Base-by-base conservation (phyloP, 2,113 vertebrate genomes). In the Lepus timidus region DNA sequence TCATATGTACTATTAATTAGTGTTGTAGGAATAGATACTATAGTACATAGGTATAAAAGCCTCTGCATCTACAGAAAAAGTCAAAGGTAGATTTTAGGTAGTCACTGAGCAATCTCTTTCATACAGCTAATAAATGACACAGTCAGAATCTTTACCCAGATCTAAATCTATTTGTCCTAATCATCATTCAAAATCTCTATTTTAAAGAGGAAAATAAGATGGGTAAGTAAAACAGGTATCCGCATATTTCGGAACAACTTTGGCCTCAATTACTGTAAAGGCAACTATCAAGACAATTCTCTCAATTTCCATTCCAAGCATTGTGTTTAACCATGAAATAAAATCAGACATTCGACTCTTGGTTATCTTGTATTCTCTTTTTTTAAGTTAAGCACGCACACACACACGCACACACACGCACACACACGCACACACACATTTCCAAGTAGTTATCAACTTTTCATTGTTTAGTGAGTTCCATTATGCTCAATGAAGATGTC, bases 251-350 rank as follows among this genome's bases (percentile, higher is more conserved):
- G 82, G 70, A 25, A 94, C 79, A 1, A 31, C 51, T 91, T 93
- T 85, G 62, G 61, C 80, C 49, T 84, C n/a, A 51, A 27, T 85
- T 64, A 13, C 39, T 82, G 3, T 49, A 90, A 68, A 94, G 31
- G 27, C 39, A 71, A 65, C 78, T 87, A 95, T 94, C 39, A 85
- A 78, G 67, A 92, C 61, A 94, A 88, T 91, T 51, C 29, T 23
- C 55, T 44, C 51, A 14, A 82, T 95, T 95, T 96, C 81, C 44
- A 81, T 78, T 94, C 89, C 39, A 91, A 93, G 73, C 67, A 93
- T 62, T 88, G 65, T 73, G 4, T 76, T 93, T 94, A 25, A 70
- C 85, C 33, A 23, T 92, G 39, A 90, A 82, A 78, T 84, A 76
- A 52, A 92, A 90, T 31, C 78, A 90, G 31, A 74, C 62, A 68